These are phyloP conservation scores for Neomonachus schauinslandi DNA, from an alignment of 2,113 vertebrate species.

Conservation along the genomic window DNA sequence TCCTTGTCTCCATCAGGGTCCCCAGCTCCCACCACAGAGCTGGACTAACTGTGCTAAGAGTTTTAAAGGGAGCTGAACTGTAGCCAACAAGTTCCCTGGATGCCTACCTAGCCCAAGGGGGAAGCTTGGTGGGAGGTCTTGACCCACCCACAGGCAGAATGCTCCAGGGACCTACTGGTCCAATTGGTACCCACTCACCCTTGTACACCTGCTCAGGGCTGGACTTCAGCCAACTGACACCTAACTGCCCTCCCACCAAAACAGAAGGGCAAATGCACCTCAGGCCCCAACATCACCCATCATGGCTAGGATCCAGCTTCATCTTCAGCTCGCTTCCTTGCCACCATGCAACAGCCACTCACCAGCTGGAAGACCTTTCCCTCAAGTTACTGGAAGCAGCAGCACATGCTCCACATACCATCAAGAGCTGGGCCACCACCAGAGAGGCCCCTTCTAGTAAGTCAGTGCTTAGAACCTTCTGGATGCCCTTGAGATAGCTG, in stretches of 20 bases:
- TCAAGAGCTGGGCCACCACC: not conserved
- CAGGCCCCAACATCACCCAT: not conserved
- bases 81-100: not conserved
- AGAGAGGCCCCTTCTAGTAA: not conserved
- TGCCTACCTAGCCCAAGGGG: not conserved
- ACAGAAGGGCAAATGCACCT: not conserved
- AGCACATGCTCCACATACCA: rapidly evolving
- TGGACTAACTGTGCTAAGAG: not conserved
- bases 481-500: not conserved
- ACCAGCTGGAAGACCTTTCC: not conserved
- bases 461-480: not conserved
- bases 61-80: not conserved
- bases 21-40: not conserved
- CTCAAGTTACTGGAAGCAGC: not conserved
- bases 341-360: not conserved
- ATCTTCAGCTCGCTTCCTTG: not conserved
- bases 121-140: not conserved
- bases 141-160: not conserved
- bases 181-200: not conserved
- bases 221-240: not conserved
- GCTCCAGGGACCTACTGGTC: not conserved
- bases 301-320: not conserved
- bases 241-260: not conserved
- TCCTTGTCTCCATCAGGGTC: not conserved
- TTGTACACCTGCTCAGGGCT: not conserved